Base-by-base conservation (phyloP, 2,113 vertebrate species). In the Ornithorhynchus anatinus region DNA sequence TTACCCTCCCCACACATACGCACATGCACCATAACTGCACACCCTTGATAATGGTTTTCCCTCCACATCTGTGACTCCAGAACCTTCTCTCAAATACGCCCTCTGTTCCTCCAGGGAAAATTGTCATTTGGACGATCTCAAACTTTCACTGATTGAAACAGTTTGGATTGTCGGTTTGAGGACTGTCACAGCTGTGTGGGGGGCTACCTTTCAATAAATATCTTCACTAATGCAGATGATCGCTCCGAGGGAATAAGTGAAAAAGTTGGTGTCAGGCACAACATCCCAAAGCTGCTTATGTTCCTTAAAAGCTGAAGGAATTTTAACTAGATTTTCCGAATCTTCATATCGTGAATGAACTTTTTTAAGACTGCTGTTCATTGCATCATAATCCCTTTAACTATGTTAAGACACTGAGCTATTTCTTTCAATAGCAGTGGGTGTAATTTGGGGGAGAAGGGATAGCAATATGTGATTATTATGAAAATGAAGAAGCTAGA, bases 361-460 rank as follows among this genome's bases (percentile, higher is more conserved):
- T 75, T 88, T 91, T 91, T 84, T 90, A 89, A 90, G 81, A 86
- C 77, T 86, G 73, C 86, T 92, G 84, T 91, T 91, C 84, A 59
- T 69, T 89, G 75, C 77, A 81, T 83, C 82, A 65, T 91, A 91
- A 91, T 91, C 91, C 91, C 87, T 92, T 92, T 89, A 92, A 90
- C 83, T 86, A 86, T 86, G 86, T 83, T 87, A 88, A 87, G 88
- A 85, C 70, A 72, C 66, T 64, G 84, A 72, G 81, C 62, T 91
- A 60, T 86, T 91, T 82, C 88, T 88, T 60, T 72, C 83, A 90
- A 84, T 72, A 79, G 77, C 77, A 59, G 58, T 74, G 71, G 82
- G 70, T 86, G 60, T 89, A 88, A 91, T 92, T 88, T 91, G 62
- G 59, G 73, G 74, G 52, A 81, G 88, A 89, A 86, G 43, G 77